phyloP scores from a whole-genome alignment of 2,113 vertebrate species.

The Melospiza melodia region DNA sequence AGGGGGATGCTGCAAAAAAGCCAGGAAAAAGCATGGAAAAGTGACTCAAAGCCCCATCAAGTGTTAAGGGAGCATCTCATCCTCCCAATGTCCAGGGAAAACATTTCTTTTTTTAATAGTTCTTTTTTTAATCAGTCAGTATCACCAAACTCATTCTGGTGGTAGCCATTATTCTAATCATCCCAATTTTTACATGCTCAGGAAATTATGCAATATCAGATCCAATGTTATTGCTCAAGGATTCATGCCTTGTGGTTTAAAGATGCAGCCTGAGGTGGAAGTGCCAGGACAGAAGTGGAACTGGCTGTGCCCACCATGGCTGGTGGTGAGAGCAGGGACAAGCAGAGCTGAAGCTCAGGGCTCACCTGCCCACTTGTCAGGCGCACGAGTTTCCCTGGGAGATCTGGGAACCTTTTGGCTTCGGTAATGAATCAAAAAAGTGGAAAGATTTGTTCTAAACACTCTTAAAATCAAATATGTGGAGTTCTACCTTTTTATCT shows the following conservation, averaged over 20 bases:
- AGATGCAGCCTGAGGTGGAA: neutral
- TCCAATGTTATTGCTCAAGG: neutral
- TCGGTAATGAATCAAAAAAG: neutral
- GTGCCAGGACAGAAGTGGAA: neutral
- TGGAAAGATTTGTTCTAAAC: neutral
- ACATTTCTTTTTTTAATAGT: neutral
- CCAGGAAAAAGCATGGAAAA: neutral
- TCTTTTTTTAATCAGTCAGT: neutral
- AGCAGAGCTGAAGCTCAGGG: neutral
- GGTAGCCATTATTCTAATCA: neutral
- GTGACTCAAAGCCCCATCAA: neutral
- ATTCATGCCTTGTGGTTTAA: neutral
- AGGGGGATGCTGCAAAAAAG: neutral
- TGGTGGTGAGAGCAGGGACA: neutral
- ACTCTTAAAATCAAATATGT: neutral
- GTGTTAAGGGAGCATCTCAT: neutral
- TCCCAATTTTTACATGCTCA: neutral
- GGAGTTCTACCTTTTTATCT: neutral
- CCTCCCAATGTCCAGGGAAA: neutral
- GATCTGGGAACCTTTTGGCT: neutral
- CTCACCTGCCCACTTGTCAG: neutral
- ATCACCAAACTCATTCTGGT: neutral
- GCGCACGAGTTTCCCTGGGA: accelerated
- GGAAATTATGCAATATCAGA: neutral
- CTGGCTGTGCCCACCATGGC: neutral